Evolutionary conservation across 2,888 invertebrate genomes (phyloP), one percentile per base, ranked within the genome.

Genomic region (Dryobotodes eremita): DNA sequence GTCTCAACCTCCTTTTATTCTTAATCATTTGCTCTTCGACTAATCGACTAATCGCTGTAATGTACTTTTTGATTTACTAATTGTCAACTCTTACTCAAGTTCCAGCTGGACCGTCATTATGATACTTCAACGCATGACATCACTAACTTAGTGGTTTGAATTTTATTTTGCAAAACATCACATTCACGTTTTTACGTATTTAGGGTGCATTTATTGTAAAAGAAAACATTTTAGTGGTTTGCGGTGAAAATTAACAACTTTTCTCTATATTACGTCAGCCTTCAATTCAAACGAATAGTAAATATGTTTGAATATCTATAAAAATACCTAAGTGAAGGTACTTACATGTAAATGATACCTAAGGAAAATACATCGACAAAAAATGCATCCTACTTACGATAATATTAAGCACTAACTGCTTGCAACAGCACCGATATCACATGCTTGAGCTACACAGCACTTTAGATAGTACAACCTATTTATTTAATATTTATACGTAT

Each of bases 1-100:
- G 97, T 97, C 97, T 97, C 97, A 95, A 96, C 92, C 92, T 94
- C 92, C 94, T 95, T 92, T 94, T 94, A 93, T 93, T 92, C 93
- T 94, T 94, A 95, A 94, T 94, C 92, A 95, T 95, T 92, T 92
- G 94, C 95, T 95, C 95, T 93, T 94, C 92, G 89, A 96, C 96
- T 96, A 96, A 96, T 95, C 88, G 87, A 96, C 96, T 96, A 96
- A 96, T 96, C 91, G 94, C 95, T 95, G 94, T 95, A 90, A 90
- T 93, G 92, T 89, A 92, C 89, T 87, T 92, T 91, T 93, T 93
- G 92, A 94, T 92, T 93, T 95, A 96, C 96, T 95, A 95, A 96
- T 95, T 89, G 92, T 91, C 89, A 90, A 91, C 86, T 89, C 89
- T 90, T 92, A 93, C 92, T 91, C 88, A 89, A 91, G 93, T 95